These are phyloP conservation scores for Palaemon carinicauda DNA, from an alignment of 1,140 invertebrate genomes.

Conservation along the genomic window DNA sequence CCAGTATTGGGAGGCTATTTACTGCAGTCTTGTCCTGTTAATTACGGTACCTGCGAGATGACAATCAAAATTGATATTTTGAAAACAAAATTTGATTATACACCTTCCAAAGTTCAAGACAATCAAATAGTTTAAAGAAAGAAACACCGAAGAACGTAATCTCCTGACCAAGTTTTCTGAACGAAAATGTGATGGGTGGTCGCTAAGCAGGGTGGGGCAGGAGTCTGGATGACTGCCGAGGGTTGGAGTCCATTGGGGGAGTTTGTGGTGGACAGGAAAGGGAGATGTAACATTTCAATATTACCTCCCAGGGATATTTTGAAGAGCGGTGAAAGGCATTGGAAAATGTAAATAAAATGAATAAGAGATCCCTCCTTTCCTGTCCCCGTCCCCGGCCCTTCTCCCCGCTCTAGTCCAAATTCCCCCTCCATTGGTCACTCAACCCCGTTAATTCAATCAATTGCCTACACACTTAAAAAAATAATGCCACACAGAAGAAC, in stretches of 20 bases:
- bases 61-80: too few relatives aligned
- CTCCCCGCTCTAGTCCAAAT: not conserved
- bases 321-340: conserved; percentile 30
- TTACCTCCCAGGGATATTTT: conserved; percentile 21
- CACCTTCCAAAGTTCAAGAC: too few relatives aligned
- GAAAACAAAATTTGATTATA: too few relatives aligned
- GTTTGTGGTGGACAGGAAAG: not conserved
- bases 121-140: too few relatives aligned
- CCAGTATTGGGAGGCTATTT: not conserved
- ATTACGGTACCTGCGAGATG: too few relatives aligned
- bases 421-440: not conserved
- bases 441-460: not conserved
- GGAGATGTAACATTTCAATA: conserved; percentile 18
- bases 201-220: too few relatives aligned
- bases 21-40: too few relatives aligned
- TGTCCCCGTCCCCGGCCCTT: not conserved
- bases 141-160: too few relatives aligned
- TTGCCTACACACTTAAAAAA: not conserved
- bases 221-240: not conserved
- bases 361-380: conserved; percentile 18
- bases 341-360: conserved; percentile 51
- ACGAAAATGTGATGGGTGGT: too few relatives aligned
- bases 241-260: not conserved
- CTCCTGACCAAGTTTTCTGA: too few relatives aligned
- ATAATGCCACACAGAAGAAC: too few relatives aligned